Evolutionary conservation across 1,140 invertebrate species (phyloP).

Genomic region (Apis mellifera): DNA sequence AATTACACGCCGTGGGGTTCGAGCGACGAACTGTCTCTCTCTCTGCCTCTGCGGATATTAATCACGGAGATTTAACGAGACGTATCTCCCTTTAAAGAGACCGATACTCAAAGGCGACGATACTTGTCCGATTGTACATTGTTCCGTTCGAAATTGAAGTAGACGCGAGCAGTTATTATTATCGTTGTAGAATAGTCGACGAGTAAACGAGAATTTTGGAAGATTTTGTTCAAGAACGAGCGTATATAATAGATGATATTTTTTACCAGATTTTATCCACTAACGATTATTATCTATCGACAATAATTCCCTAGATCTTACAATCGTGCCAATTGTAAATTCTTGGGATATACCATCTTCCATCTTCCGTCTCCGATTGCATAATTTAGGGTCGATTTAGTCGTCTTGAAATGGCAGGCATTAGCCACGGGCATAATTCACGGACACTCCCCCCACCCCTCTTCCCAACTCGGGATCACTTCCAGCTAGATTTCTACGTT

Average conservation of each 20-base stretch:
- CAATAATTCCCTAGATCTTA: conserved; percentile 37
- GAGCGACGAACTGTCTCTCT: conserved; percentile 59
- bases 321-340: conserved; percentile 65
- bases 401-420: conserved; percentile 62
- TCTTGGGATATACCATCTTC: conserved; percentile 38
- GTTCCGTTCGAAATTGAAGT: conserved; percentile 36
- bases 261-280: too few species aligned
- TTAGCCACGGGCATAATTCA: conserved; percentile 70
- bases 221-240: too few species aligned
- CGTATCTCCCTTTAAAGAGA: conserved; percentile 17
- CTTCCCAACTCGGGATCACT: conserved; percentile 53
- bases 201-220: too few species aligned
- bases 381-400: conserved; percentile 68
- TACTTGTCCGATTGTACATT: conserved; percentile 35
- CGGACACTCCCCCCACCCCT: conserved; percentile 44
- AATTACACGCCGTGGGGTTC: conserved; percentile 54
- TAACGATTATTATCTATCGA: too few species aligned
- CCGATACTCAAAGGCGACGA: conserved; percentile 14
- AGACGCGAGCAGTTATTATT: neutral
- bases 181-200: too few species aligned
- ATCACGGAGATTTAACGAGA: conserved; percentile 48
- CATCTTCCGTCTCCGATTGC: conserved; percentile 37
- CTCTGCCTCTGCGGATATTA: conserved; percentile 53
- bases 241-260: too few species aligned
- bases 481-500: conserved; percentile 49